These are phyloP conservation scores for Hapalemur alaotrensis DNA, from an alignment of 2,797 vertebrate species.

Conservation along the genomic window DNA sequence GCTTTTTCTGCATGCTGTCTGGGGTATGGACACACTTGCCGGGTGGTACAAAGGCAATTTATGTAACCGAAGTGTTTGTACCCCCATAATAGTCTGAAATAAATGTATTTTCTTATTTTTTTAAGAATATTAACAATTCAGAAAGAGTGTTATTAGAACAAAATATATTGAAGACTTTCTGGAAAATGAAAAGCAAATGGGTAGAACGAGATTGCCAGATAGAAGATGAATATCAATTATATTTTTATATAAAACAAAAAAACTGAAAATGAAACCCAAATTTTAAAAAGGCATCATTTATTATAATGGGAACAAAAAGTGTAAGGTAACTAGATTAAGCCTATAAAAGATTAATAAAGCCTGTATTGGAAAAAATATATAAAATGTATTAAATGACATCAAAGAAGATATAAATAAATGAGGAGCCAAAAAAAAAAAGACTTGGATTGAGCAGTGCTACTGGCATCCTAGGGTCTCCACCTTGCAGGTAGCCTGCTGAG, in stretches of 20 bases:
- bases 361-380: background rate
- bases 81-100: too few species aligned
- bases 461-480: background rate
- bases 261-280: background rate
- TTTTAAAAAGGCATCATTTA: background rate
- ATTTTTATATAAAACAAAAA: background rate
- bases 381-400: background rate
- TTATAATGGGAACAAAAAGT: background rate
- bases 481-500: background rate
- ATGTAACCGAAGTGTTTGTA: too few species aligned
- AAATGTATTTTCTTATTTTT: too few species aligned
- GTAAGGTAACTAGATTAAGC: background rate
- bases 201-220: background rate
- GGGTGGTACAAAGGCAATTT: too few species aligned
- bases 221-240: background rate
- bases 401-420: background rate
- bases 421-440: background rate
- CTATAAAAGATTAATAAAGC: background rate
- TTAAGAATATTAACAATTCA: background rate
- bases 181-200: background rate
- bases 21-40: too few species aligned
- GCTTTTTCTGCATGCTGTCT: too few species aligned
- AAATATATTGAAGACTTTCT: background rate
- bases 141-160: background rate
- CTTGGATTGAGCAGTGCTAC: background rate